Base-by-base conservation (phyloP, 2,888 invertebrate genomes). In the Napeogenes inachia region DNA sequence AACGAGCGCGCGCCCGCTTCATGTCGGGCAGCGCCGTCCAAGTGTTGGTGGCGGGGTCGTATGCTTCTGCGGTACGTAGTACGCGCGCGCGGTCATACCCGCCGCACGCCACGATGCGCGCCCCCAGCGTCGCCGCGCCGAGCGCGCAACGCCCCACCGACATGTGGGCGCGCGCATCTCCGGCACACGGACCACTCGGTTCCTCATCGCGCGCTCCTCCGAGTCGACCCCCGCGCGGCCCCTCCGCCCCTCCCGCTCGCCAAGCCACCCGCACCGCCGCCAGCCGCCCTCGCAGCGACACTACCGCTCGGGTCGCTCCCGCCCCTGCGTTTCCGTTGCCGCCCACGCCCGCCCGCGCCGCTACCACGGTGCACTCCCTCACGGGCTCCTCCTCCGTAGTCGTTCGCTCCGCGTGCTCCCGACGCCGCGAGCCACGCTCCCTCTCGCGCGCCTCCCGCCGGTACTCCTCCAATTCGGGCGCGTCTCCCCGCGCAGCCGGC, bases 11-110 rank as follows among this genome's bases (percentile, higher is more conserved):
- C 62, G 94, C 93, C 68, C 93, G 92, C 61, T 91, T 92, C 96
- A 97, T 95, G 67, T 92, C 91, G 0, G 94, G 92, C 74, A 95
- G 84, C 33, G 90, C 78, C 53, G 85, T 79, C 97, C 97, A 97
- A 59, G 84, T 85, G 85, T 96, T 96, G 4, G 83, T 85, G 57
- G 86, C 87, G 4, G 95, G 94, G 75, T 94, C 92, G 88, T 95
- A 97, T 54, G 93, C 92, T 85, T 96, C 96, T 0, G 94, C 95
- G 30, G 93, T 92, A 70, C 93, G 92, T 71, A 97, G 89, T 78
- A 96, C 97, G 79, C 96, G 95, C 53, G 95, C 95, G 69, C 97
- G 92, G 86, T 97, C 96, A 86, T 97, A 97, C 8, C 89, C 89
- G 92, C 96, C 97, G 86, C 95, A 95, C 64, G 95, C 96, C 69